Evolutionary conservation across 1,140 invertebrate genomes (phyloP).

Genomic region (Dendrolimus punctatus): DNA sequence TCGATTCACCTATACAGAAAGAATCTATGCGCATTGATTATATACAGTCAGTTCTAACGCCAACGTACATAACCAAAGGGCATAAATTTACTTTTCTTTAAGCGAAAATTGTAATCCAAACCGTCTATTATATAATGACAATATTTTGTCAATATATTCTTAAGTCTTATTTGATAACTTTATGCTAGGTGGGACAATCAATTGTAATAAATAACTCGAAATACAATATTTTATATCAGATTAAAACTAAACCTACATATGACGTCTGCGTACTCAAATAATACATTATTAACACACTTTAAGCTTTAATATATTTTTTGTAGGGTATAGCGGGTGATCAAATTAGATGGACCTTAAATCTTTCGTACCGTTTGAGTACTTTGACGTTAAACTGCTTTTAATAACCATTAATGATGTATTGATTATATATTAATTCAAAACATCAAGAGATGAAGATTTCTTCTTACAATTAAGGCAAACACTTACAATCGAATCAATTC

Average conservation of each 20-base stretch:
- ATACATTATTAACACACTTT: too few species aligned
- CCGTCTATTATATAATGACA: conserved; percentile 11
- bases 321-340: too few species aligned
- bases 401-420: not conserved
- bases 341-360: too few species aligned
- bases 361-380: too few species aligned
- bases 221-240: conserved; percentile 1
- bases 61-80: conserved; percentile 18
- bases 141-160: conserved; percentile 31
- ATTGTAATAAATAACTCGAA: conserved; percentile 23
- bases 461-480: conserved; percentile 30
- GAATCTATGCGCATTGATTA: conserved; percentile 6
- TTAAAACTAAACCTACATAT: conserved; percentile 8
- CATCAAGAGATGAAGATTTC: conserved; percentile 11
- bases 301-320: too few species aligned
- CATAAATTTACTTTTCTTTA: conserved; percentile 8
- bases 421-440: conserved; percentile 1
- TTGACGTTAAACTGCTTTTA: too few species aligned
- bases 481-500: conserved; percentile 45
- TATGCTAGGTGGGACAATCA: conserved; percentile 64
- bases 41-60: conserved; percentile 17
- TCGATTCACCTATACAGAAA: conserved; percentile 8
- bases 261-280: too few species aligned
- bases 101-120: conserved; percentile 4
- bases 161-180: conserved; percentile 51